Percentiles rank a stretch among this genome's conserved stretches.
phyloP scores from a whole-genome alignment of 1,140 invertebrate species.

The Brachionus rotundiformis region DNA sequence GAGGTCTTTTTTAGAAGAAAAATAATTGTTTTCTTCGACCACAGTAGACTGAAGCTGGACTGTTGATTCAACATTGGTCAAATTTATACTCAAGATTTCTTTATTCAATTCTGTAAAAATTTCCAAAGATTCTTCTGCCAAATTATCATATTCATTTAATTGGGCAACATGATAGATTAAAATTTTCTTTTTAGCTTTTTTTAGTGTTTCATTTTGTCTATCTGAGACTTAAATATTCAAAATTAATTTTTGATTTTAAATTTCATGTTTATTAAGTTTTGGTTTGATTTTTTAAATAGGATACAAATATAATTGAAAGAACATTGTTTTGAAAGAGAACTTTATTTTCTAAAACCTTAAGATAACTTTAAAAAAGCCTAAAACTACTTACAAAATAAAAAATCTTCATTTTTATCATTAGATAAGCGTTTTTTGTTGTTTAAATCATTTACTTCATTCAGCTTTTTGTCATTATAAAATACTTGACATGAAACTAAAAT shows the following conservation, averaged over 20 bases:
- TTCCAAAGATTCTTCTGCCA: not conserved
- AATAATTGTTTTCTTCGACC: not conserved
- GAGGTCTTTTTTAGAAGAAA: not conserved
- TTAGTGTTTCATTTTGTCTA: not conserved
- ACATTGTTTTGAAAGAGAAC: not conserved
- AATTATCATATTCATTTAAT: not conserved
- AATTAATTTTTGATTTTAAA: not conserved
- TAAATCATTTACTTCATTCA: not conserved
- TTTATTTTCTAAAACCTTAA: not conserved
- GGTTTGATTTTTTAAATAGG: too few species aligned
- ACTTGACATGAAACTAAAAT: not conserved
- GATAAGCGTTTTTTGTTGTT: not conserved
- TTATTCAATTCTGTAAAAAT: not conserved
- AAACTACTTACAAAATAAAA: constrained; percentile 7
- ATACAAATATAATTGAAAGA: too few species aligned
- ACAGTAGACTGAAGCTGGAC: not conserved
- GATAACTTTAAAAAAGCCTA: not conserved
- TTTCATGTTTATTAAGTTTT: not conserved
- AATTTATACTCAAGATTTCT: not conserved
- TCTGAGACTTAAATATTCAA: not conserved
- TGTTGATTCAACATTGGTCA: not conserved
- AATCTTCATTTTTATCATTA: not conserved
- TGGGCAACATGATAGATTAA: not conserved
- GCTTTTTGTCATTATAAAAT: not conserved
- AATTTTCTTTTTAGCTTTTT: not conserved